phyloP scores from a whole-genome alignment of 2,888 invertebrate genomes.

The Peribatodes rhomboidaria region DNA sequence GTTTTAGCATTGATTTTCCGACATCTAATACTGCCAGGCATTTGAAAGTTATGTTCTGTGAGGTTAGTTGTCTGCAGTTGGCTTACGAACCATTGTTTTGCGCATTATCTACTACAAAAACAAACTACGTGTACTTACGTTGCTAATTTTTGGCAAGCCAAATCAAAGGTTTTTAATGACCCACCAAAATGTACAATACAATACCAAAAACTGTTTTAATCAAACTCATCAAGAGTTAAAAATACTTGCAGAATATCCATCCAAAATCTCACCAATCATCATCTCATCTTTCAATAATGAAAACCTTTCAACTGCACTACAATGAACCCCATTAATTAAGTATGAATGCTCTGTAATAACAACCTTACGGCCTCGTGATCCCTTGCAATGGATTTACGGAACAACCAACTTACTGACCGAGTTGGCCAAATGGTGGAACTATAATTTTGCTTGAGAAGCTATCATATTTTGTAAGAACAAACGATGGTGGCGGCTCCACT shows the following conservation, averaged over 20 bases:
- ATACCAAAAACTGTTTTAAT: not conserved
- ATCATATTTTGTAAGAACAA: not conserved
- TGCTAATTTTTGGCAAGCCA: too few species aligned
- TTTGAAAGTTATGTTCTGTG: too few species aligned
- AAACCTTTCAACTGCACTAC: slow-evolving; percentile 54
- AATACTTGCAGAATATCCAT: slow-evolving; percentile 11
- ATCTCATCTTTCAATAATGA: slow-evolving; percentile 59
- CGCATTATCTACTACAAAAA: too few species aligned
- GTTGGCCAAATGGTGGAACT: slow-evolving; percentile 1
- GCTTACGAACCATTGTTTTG: too few species aligned
- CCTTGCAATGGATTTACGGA: not conserved
- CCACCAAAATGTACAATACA: too few species aligned
- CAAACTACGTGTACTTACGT: too few species aligned
- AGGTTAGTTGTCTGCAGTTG: too few species aligned
- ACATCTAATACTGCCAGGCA: too few species aligned
- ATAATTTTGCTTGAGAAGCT: not conserved
- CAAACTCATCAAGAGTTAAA: not conserved
- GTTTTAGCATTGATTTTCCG: too few species aligned
- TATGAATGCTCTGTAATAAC: slow-evolving; percentile 83
- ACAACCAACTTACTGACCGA: not conserved
- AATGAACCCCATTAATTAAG: slow-evolving; percentile 78
- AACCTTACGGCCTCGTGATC: slow-evolving; percentile 69
- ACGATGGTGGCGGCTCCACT: not conserved
- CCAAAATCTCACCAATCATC: slow-evolving; percentile 26
- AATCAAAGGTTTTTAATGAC: too few species aligned